These are phyloP conservation scores for Idris sp. DNA, from an alignment of 1,140 invertebrate species.

Conservation along the genomic window DNA sequence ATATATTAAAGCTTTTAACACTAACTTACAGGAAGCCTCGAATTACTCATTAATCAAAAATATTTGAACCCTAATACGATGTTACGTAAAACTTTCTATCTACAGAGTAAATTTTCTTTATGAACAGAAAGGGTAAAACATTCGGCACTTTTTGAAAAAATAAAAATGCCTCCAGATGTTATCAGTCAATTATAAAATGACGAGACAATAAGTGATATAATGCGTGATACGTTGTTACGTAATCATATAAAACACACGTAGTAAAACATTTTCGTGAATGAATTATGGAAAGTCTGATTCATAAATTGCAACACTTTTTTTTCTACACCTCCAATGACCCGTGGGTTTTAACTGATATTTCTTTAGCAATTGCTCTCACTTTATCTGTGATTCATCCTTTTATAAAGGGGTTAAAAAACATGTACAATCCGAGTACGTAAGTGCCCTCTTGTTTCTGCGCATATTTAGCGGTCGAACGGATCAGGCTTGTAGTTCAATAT, in stretches of 20 bases:
- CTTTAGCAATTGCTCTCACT: too few species aligned
- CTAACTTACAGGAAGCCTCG: too few species aligned
- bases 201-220: slow-evolving; percentile 28
- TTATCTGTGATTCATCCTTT: too few species aligned
- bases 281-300: slow-evolving; percentile 38
- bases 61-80: too few species aligned
- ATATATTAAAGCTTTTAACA: too few species aligned
- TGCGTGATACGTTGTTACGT: background rate
- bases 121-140: too few species aligned
- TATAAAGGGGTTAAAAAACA: too few species aligned
- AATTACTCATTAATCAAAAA: too few species aligned
- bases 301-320: slow-evolving; percentile 36
- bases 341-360: slow-evolving; percentile 2
- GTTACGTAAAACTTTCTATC: slow-evolving; percentile 5
- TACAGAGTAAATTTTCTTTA: too few species aligned
- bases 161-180: slow-evolving; percentile 13
- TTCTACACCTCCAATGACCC: slow-evolving; percentile 35
- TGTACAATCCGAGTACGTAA: too few species aligned
- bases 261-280: slow-evolving; percentile 35
- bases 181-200: slow-evolving; percentile 31
- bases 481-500: slow-evolving; percentile 46
- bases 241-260: background rate
- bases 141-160: background rate
- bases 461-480: slow-evolving; percentile 22
- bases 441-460: too few species aligned